These are phyloP conservation scores for Muscicapa adusta DNA, from an alignment of 2,113 vertebrate genomes.

Conservation along the genomic window DNA sequence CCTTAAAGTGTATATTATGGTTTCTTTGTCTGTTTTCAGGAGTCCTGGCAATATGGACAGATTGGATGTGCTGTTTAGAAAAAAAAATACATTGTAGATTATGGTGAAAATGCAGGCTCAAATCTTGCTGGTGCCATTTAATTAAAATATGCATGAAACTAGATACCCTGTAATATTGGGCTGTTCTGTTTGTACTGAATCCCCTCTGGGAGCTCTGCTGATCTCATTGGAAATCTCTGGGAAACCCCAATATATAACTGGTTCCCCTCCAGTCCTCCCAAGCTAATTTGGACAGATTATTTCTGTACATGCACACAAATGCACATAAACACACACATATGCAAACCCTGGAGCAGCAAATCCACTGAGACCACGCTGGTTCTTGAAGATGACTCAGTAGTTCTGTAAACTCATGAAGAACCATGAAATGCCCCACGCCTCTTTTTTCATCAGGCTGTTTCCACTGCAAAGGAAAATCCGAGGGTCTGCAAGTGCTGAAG, in stretches of 20 bases:
- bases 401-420: not conserved
- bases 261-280: not conserved
- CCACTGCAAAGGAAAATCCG: accelerated
- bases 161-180: not conserved
- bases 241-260: constrained; percentile 29
- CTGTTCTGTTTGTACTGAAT: not conserved
- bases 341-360: not conserved
- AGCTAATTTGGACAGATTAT: not conserved
- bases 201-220: not conserved
- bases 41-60: not conserved
- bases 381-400: not conserved
- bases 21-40: not conserved
- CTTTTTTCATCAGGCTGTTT: not conserved
- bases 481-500: not conserved
- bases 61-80: not conserved
- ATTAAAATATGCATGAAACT: constrained; percentile 13
- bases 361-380: not conserved
- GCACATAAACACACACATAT: too few species aligned
- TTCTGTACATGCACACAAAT: not conserved
- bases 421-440: not conserved
- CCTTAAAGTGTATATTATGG: not conserved
- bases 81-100: not conserved
- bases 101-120: not conserved
- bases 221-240: constrained; percentile 27
- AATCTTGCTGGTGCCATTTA: not conserved